Percentiles rank a stretch among this genome's conserved stretches.
These are phyloP conservation scores for Loripinus fragilis DNA, from an alignment of 2,888 invertebrate genomes.

Conservation along the genomic window DNA sequence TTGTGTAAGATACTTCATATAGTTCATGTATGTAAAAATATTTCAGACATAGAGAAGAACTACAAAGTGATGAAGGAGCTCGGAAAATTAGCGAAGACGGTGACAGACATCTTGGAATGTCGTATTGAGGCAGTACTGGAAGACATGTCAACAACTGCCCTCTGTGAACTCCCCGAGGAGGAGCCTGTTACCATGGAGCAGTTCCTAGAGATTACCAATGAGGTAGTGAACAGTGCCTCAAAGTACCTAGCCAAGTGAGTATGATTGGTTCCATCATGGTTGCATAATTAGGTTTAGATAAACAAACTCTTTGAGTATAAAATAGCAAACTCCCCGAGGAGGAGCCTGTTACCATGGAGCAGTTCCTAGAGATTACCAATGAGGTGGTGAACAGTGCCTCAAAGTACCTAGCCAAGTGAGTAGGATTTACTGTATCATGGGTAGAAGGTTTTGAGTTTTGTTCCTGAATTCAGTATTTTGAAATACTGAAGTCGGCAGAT, in stretches of 20 bases:
- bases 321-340: slow-evolving; percentile 92
- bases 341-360: slow-evolving; percentile 93
- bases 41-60: slow-evolving; percentile 77
- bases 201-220: slow-evolving; percentile 92
- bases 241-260: slow-evolving; percentile 84
- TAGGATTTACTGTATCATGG: too few species aligned
- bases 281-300: too few species aligned
- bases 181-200: slow-evolving; percentile 94
- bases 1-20: too few species aligned
- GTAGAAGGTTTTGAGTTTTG: too few species aligned
- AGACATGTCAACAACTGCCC: slow-evolving; percentile 93
- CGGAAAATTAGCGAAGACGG: slow-evolving; percentile 85
- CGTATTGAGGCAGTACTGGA: slow-evolving; percentile 94
- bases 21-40: too few species aligned
- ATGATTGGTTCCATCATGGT: neutral
- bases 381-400: slow-evolving; percentile 85
- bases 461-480: too few species aligned
- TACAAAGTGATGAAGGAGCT: slow-evolving; percentile 78
- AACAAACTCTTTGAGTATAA: too few species aligned
- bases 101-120: slow-evolving; percentile 95
- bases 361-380: slow-evolving; percentile 92
- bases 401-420: slow-evolving; percentile 84
- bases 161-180: slow-evolving; percentile 92
- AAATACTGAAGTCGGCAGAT: too few species aligned
- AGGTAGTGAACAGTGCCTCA: slow-evolving; percentile 84